Conservation (phyloP, 2,797 vertebrate genomes). For the Melanotaenia boesemani region DNA sequence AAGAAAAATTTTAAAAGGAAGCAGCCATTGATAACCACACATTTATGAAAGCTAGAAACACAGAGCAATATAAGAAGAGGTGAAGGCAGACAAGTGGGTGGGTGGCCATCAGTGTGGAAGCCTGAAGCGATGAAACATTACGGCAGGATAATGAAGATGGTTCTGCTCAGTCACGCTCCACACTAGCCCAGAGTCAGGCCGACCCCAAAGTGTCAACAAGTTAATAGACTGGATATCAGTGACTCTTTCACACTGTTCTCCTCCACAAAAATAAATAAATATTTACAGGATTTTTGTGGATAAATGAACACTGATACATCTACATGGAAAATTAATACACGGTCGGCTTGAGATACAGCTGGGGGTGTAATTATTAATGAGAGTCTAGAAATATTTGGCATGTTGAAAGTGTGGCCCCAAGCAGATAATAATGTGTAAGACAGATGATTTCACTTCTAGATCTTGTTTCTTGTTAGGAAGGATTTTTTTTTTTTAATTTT, state of each 20-base stretch:
- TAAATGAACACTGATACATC: constrained; percentile 67
- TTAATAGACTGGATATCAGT: constrained; percentile 82
- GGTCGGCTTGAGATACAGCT: constrained; percentile 34
- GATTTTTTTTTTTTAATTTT: not conserved
- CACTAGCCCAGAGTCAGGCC: constrained; percentile 82
- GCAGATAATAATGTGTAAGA: constrained; percentile 26
- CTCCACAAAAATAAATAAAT: constrained; percentile 69
- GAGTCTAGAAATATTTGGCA: constrained; percentile 24
- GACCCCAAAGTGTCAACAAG: constrained; percentile 85
- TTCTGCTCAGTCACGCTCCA: constrained; percentile 85
- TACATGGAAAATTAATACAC: constrained; percentile 56
- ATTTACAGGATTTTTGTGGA: constrained; percentile 71
- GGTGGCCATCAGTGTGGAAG: constrained; percentile 72
- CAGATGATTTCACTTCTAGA: constrained; percentile 8
- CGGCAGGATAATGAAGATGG: constrained; percentile 82
- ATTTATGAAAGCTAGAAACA: constrained; percentile 55
- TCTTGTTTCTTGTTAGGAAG: not conserved
- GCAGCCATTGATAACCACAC: constrained; percentile 30
- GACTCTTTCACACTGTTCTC: constrained; percentile 72
- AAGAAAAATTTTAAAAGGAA: constrained; percentile 32
- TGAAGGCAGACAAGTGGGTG: constrained; percentile 52
- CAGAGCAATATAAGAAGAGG: constrained; percentile 48
- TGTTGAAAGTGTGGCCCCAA: constrained; percentile 18
- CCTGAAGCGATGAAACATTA: constrained; percentile 81
- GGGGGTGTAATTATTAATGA: constrained; percentile 30